Percentiles rank a stretch among this genome's conserved stretches.
Conservation (phyloP, 2,113 vertebrate genomes). For the Eurystomus gularis region DNA sequence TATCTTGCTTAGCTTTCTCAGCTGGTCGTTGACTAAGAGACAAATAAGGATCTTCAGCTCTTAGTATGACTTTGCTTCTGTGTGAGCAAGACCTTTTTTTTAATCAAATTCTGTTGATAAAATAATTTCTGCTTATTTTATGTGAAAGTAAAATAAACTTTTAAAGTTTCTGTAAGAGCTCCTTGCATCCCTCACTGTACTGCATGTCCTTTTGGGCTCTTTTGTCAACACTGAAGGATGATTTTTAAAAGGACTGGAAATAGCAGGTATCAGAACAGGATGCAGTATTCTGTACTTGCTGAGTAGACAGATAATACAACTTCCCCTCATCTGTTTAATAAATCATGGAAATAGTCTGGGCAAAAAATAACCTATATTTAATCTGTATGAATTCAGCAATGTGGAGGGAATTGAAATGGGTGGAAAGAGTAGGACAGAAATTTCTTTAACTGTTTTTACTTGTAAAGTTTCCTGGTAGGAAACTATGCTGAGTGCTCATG, state of each 20-base stretch:
- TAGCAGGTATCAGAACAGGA: neutral
- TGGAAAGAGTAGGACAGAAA: neutral
- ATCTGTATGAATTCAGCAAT: neutral
- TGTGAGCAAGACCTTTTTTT: neutral
- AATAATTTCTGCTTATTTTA: neutral
- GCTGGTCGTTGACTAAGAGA: neutral
- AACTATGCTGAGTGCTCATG: neutral
- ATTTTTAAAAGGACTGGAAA: neutral
- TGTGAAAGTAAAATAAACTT: neutral
- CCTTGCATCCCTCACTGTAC: neutral
- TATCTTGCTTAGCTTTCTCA: neutral
- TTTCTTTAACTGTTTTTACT: neutral
- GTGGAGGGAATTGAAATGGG: neutral
- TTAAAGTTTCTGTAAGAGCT: neutral
- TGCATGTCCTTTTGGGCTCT: neutral
- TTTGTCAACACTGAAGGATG: neutral
- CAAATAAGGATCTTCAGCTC: neutral
- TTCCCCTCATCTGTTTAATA: neutral
- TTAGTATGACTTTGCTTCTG: neutral
- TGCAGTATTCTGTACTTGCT: neutral
- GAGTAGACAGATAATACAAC: neutral
- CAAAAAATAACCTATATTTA: neutral
- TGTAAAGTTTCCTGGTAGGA: neutral
- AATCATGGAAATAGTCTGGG: neutral
- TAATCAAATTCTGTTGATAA: neutral